A percentile compares a stretch with the other conserved stretches of the same genome.
These are phyloP conservation scores for Ciconia stormi DNA, from an alignment of 2,113 vertebrate species.

Conservation along the genomic window DNA sequence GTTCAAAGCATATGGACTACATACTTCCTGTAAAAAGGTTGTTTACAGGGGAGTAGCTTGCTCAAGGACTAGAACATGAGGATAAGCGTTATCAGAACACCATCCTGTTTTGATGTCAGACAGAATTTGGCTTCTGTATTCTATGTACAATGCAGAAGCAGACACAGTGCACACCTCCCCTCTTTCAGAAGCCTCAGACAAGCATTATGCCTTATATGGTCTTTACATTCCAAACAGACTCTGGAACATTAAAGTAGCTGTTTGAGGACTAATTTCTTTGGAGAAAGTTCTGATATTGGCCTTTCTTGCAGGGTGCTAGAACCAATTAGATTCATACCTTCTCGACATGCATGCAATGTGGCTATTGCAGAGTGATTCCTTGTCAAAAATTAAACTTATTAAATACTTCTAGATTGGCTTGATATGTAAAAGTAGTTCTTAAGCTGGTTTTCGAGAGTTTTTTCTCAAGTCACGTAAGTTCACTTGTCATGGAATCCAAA, in stretches of 20 bases:
- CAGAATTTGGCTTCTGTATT: not conserved
- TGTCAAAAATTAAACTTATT: not conserved
- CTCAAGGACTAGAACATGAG: not conserved
- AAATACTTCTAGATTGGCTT: not conserved
- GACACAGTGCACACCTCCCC: not conserved
- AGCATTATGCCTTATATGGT: not conserved
- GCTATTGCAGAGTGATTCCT: not conserved
- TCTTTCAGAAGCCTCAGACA: not conserved
- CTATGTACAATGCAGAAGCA: not conserved
- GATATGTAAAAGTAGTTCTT: not conserved
- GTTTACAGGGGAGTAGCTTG: not conserved
- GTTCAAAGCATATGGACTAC: not conserved
- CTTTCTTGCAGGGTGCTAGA: not conserved
- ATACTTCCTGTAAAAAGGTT: not conserved
- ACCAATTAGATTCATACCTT: not conserved
- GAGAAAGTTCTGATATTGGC: not conserved
- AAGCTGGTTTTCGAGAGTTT: not conserved
- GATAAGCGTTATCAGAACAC: not conserved
- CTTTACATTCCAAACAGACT: not conserved
- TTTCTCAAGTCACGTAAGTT: not conserved
- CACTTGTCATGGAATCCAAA: not conserved
- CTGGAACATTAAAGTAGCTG: not conserved
- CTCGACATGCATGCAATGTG: rapidly evolving
- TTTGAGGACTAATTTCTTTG: not conserved
- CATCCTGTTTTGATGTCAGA: not conserved